Evolutionary conservation across 2,113 vertebrate species (phyloP).

Genomic region (Mellivora capensis): DNA sequence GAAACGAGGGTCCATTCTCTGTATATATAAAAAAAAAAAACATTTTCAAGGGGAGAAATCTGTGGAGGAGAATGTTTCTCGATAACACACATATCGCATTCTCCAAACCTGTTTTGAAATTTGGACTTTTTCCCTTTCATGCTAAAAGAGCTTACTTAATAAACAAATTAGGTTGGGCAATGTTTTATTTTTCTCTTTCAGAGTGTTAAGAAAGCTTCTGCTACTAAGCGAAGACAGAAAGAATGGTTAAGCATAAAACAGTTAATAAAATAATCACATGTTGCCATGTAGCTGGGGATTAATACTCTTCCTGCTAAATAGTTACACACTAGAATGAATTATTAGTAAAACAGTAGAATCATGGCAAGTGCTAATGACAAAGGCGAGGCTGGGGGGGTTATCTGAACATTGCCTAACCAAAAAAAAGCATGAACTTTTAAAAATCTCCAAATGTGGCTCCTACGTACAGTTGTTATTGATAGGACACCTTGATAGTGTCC

Average conservation of each 20-base stretch:
- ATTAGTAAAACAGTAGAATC: conserved; percentile 60
- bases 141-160: conserved; percentile 77
- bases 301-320: conserved; percentile 66
- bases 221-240: conserved; percentile 51
- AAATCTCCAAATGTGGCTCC: conserved; percentile 79
- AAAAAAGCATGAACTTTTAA: conserved; percentile 77
- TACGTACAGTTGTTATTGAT: conserved; percentile 78
- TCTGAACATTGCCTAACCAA: conserved; percentile 76
- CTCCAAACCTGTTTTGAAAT: conserved; percentile 73
- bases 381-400: conserved; percentile 72
- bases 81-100: conserved; percentile 69
- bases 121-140: conserved; percentile 77
- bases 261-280: conserved; percentile 48
- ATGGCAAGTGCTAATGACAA: conserved; percentile 68
- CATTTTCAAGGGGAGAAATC: conserved; percentile 76
- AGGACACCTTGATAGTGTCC: conserved; percentile 79
- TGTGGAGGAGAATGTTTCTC: conserved; percentile 74
- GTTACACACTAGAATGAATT: conserved; percentile 57
- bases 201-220: conserved; percentile 48
- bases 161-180: conserved; percentile 65
- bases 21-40: conserved; percentile 76
- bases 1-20: conserved; percentile 83
- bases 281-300: conserved; percentile 70
- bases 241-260: conserved; percentile 55
- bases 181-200: conserved; percentile 64